Conservation (phyloP, 2,888 invertebrate species). For the Stenichneumon culpator region DNA sequence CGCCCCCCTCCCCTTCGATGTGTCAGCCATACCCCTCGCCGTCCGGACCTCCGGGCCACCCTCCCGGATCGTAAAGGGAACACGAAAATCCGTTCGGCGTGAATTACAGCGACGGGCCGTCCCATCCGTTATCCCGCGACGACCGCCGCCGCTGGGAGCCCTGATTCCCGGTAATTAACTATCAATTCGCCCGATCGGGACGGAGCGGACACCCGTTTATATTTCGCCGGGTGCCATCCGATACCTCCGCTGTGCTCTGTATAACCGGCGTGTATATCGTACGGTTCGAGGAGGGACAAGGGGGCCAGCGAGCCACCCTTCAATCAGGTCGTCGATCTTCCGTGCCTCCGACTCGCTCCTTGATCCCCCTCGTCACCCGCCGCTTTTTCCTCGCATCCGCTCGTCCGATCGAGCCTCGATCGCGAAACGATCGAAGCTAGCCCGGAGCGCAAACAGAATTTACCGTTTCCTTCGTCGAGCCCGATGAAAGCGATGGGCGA, state of each 20-base stretch:
- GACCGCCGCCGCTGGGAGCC: conserved; percentile 70
- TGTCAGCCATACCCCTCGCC: conserved; percentile 56
- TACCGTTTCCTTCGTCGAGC: conserved; percentile 5
- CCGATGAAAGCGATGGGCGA: background rate
- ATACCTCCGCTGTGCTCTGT: conserved; percentile 29
- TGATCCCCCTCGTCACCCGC: conserved; percentile 12
- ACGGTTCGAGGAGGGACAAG: conserved; percentile 21
- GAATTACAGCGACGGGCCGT: conserved; percentile 81
- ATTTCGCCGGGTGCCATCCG: conserved; percentile 69
- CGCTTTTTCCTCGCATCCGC: conserved; percentile 18
- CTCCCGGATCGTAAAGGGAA: conserved; percentile 77
- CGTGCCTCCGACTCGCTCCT: conserved; percentile 40
- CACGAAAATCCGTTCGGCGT: conserved; percentile 82
- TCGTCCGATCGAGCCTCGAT: conserved; percentile 13
- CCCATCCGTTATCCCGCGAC: conserved; percentile 80
- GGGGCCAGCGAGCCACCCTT: conserved; percentile 55
- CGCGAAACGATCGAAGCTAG: conserved; percentile 18
- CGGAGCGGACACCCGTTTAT: conserved; percentile 63
- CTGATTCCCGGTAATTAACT: conserved; percentile 83
- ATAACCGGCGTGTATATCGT: background rate
- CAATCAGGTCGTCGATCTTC: conserved; percentile 65
- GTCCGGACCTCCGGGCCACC: conserved; percentile 57
- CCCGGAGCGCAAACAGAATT: background rate
- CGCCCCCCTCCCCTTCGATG: conserved; percentile 50
- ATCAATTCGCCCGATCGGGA: conserved; percentile 82